Conservation (phyloP, 2,888 invertebrate genomes). For the Phortica okadai region DNA sequence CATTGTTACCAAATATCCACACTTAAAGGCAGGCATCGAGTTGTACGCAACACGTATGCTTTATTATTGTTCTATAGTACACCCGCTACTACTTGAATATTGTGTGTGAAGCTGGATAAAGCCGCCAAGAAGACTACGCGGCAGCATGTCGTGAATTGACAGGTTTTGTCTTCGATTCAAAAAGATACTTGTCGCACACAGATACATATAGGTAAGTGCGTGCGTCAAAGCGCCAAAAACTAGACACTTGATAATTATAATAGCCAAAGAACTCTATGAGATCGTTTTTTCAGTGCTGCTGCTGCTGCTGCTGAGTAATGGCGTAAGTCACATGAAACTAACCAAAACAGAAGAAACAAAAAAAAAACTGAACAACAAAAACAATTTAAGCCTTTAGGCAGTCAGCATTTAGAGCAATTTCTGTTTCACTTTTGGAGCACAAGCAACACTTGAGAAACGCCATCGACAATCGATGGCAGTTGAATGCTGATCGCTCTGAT, state of each 20-base stretch:
- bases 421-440: slow-evolving; percentile 34
- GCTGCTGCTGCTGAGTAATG: slow-evolving; percentile 37
- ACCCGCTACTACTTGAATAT: slow-evolving; percentile 32
- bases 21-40: background rate
- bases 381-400: slow-evolving; percentile 38
- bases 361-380: background rate
- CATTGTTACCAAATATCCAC: slow-evolving; percentile 26
- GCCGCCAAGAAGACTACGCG: background rate
- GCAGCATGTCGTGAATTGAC: slow-evolving; percentile 29
- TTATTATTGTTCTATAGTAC: background rate
- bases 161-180: slow-evolving; percentile 1
- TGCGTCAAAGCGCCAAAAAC: slow-evolving; percentile 14
- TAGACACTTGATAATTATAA: slow-evolving; percentile 18
- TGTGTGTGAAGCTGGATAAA: background rate
- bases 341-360: background rate
- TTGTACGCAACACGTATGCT: background rate
- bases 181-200: background rate
- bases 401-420: slow-evolving; percentile 33
- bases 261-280: background rate
- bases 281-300: slow-evolving; percentile 4
- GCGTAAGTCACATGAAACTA: slow-evolving; percentile 12
- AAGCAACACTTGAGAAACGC: slow-evolving; percentile 34
- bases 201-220: background rate
- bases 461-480: slow-evolving; percentile 49
- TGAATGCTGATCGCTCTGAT: slow-evolving; percentile 65